Base-by-base conservation (phyloP, 2,113 vertebrate species). In the Pithys albifrons region DNA sequence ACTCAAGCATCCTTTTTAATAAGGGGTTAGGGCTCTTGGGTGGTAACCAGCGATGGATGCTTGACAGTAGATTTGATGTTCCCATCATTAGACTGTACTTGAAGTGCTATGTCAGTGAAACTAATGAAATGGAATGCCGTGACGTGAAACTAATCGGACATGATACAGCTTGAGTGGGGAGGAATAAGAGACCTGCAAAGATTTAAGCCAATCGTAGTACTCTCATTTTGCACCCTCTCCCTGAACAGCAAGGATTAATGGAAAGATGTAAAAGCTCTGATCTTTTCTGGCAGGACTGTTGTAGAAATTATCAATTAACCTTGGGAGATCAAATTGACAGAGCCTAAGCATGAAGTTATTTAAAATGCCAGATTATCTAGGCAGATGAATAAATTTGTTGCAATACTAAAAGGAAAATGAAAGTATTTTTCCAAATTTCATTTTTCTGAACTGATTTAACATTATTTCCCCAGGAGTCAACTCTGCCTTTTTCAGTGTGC, bases 281-380 rank as follows among this genome's bases (percentile, higher is more conserved):
- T 98, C 97, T 96, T 97, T 95, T 91, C 97, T 96, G 96, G 97
- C 94, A 97, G 95, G 97, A 96, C 92, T 91, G 94, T 97, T 97
- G 97, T 97, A 98, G 98, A 98, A 98, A 98, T 97, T 98, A 98
- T 98, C 98, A 98, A 97, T 98, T 98, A 98, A 98, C 98, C 97
- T 97, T 94, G 96, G 97, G 97, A 97, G 97, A 98, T 97, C 96
- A 97, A 97, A 98, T 85, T 97, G 97, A 96, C 96, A 84, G 94
- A 95, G 83, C 83, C 97, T 97, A 97, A 97, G 97, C 75, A 73
- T 97, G 94, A 97, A 97, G 97, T 97, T 98, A 97, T 97, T 98
- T 97, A 93, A 97, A 97, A 97, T 72, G 91, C 92, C 97, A 98
- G 97, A 95, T 97, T 97, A 97, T 97, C 97, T 84, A 89, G 94